These are phyloP conservation scores for Drosophila suboccidentalis DNA, from an alignment of 2,888 invertebrate genomes.

Conservation along the genomic window DNA sequence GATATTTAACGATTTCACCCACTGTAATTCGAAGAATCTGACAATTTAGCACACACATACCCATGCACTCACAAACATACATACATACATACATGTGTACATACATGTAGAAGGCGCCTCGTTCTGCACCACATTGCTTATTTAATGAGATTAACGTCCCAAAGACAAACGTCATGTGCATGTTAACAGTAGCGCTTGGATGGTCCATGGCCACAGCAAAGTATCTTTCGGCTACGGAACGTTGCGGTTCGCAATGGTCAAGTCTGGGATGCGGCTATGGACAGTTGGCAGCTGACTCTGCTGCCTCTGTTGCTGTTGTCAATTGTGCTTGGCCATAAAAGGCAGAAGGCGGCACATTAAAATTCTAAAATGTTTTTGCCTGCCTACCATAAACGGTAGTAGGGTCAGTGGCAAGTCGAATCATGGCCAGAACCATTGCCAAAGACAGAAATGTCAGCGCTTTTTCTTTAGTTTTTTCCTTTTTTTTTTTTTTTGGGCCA, in stretches of 20 bases:
- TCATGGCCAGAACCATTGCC: constrained; percentile 17
- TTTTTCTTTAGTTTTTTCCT: not conserved
- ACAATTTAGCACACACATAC: constrained; percentile 40
- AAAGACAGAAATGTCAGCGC: constrained; percentile 57
- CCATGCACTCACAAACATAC: constrained; percentile 13
- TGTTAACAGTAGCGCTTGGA: constrained; percentile 65
- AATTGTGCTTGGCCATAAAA: constrained; percentile 74
- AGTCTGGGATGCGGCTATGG: constrained; percentile 26
- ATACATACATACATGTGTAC: constrained; percentile 14
- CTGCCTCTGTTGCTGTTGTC: constrained; percentile 31
- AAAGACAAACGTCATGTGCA: constrained; percentile 84
- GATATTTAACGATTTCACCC: constrained; percentile 3
- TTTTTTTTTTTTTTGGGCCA: constrained; percentile 32
- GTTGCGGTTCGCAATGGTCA: constrained; percentile 54
- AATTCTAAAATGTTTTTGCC: constrained; percentile 79
- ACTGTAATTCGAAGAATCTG: constrained; percentile 42
- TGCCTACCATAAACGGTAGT: constrained; percentile 61
- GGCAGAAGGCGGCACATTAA: constrained; percentile 79
- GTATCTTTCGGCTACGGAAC: constrained; percentile 57
- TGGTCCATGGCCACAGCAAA: constrained; percentile 48
- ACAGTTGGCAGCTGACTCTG: constrained; percentile 70
- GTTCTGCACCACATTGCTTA: constrained; percentile 74
- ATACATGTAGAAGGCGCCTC: constrained; percentile 40
- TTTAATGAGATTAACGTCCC: constrained; percentile 84
- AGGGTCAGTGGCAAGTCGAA: constrained; percentile 35